Base-by-base conservation (phyloP, 2,888 invertebrate species). In the Drosophila suboccidentalis region DNA sequence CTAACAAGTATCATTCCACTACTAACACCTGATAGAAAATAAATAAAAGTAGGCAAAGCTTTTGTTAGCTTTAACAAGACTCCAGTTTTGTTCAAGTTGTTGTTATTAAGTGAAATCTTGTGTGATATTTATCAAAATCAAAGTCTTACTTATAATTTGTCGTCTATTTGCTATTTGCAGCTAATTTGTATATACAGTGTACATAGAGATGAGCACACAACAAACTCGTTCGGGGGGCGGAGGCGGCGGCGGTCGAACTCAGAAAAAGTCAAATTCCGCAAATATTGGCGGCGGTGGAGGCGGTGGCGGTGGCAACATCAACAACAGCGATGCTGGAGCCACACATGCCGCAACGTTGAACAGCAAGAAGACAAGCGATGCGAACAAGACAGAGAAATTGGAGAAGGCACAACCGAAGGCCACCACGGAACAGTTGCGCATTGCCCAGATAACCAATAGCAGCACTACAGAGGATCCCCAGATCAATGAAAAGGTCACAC, bases 401-500 rank as follows among this genome's bases (percentile, higher is more conserved):
- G 94, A 94, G 82, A 93, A 93, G 93, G 93, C 93, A 87, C 94
- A 93, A 91, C 94, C 93, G 90, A 94, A 93, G 91, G 93, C 96
- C 75, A 97, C 97, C 86, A 95, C 96, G 93, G 97, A 97, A 94
- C 97, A 97, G 93, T 95, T 97, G 91, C 95, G 97, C 89, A 95
- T 97, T 94, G 96, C 97, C 93, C 95, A 96, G 94, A 96, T 97
- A 92, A 96, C 96, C 92, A 92, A 91, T 78, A 93, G 94, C 94
- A 94, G 94, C 94, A 94, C 94, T 91, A 93, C 94, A 91, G 93
- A 95, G 93, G 93, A 94, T 90, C 94, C 94, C 70, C 94, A 94
- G 90, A 94, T 95, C 92, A 94, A 94, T 87, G 94, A 94, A 93
- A 95, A 94, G 94, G 96, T 98, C 77, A 95, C 95, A 89, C 95